These are phyloP conservation scores for Danionella cerebrum DNA, from an alignment of 2,113 vertebrate species.

Conservation along the genomic window DNA sequence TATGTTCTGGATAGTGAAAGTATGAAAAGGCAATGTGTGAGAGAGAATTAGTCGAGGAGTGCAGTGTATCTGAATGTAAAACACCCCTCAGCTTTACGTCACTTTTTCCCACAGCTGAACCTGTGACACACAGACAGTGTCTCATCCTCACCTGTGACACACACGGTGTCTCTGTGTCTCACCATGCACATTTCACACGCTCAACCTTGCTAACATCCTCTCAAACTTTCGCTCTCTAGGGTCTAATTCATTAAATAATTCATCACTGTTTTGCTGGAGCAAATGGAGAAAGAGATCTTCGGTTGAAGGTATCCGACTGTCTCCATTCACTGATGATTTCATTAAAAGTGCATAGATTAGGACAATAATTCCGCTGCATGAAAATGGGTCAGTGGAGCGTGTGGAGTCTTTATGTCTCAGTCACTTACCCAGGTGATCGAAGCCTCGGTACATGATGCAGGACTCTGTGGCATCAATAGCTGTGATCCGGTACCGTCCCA, in stretches of 20 bases:
- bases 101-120: constrained; percentile 34
- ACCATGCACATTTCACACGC: background rate
- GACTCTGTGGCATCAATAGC: constrained; percentile 85
- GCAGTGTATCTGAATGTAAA: constrained; percentile 40
- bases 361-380: background rate
- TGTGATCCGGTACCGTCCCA: constrained; percentile 80
- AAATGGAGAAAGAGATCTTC: constrained; percentile 16
- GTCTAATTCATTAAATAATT: constrained; percentile 17
- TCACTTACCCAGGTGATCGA: constrained; percentile 82
- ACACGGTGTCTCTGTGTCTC: constrained; percentile 1
- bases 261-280: constrained; percentile 7
- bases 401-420: too few relatives aligned
- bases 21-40: background rate
- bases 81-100: constrained; percentile 47
- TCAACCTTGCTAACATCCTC: background rate
- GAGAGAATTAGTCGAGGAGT: background rate
- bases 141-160: constrained; percentile 1
- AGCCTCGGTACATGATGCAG: constrained; percentile 90
- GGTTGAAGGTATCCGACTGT: background rate
- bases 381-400: background rate
- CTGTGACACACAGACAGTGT: constrained; percentile 19
- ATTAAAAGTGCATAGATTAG: background rate
- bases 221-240: constrained; percentile 15
- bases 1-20: background rate
- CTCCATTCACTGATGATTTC: constrained; percentile 17